phyloP scores from a whole-genome alignment of 1,140 invertebrate genomes.

The Ruditapes philippinarum region DNA sequence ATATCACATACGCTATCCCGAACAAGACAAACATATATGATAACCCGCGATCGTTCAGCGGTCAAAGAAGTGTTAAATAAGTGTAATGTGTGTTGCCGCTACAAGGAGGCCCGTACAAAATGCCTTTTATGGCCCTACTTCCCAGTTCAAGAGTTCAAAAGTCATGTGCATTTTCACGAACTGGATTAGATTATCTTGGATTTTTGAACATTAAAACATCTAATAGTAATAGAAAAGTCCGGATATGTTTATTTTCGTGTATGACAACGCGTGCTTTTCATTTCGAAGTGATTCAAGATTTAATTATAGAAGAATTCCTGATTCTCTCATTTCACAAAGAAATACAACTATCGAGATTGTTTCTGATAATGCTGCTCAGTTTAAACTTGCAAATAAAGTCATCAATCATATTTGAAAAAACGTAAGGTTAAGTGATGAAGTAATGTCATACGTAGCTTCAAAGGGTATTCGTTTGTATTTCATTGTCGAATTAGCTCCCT shows the following conservation, averaged over 20 bases:
- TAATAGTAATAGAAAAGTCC: background rate
- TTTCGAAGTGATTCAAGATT: too few relatives aligned
- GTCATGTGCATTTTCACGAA: background rate
- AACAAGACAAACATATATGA: background rate
- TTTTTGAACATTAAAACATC: background rate
- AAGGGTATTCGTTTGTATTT: too few relatives aligned
- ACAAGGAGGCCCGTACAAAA: slow-evolving; percentile 33
- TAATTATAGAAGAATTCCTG: too few relatives aligned
- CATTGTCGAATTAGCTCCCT: too few relatives aligned
- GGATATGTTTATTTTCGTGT: slow-evolving; percentile 30
- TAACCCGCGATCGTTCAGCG: background rate
- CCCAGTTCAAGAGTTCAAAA: background rate
- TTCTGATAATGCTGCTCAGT: too few relatives aligned
- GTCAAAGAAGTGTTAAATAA: background rate
- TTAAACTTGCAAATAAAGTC: too few relatives aligned
- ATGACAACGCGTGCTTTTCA: too few relatives aligned
- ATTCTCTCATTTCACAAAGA: slow-evolving; percentile 29
- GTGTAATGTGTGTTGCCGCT: background rate
- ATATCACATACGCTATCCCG: background rate
- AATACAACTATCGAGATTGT: too few relatives aligned
- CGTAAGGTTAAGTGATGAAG: too few relatives aligned
- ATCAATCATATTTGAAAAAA: too few relatives aligned
- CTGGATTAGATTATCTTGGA: slow-evolving; percentile 28
- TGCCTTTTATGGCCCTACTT: background rate
- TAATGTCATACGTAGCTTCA: too few relatives aligned